Evolutionary conservation across 1,140 invertebrate species (phyloP), one percentile per base, ranked within the genome.

Genomic region (Drosophila arawakana): DNA sequence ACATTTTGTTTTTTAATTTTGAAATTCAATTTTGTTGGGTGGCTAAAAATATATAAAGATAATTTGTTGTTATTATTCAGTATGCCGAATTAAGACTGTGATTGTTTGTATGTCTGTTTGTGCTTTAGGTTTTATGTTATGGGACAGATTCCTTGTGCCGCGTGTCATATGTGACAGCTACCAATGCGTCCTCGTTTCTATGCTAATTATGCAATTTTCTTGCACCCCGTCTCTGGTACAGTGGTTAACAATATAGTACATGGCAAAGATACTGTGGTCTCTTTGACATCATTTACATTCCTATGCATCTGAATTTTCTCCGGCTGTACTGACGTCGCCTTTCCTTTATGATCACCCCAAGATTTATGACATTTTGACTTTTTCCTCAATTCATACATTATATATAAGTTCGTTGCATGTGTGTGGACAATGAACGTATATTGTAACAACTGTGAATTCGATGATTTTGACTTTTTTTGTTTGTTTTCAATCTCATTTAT

Each of bases 141-240:
- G 44, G 44, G 44, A n/a, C 15, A 47, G 2, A 49, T 46, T 67
- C 18, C 39, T 30, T 57, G 46, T 18, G 11, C 39, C 43, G 78
- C 50, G 73, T 83, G 83, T 86, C 83, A 83, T 68, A 78, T 75
- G 80, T 88, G 83, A 86, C 83, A 86, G 83, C 80, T 86, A 71
- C 79, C 82, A 73, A 86, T 86, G 78, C 76, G 72, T 61, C 57
- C 54, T 73, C 55, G 57, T 72, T 70, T 82, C 80, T 72, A 58
- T 77, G 80, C 83, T 86, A 86, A 86, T 86, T 86, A 86, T 86
- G 83, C 83, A 88, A 83, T 88, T 86, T 74, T 72, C 47, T 35
- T 70, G 25, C 18, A 21, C 34, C 49, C 49, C 21, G 25, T 39
- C 25, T 52, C 54, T 55, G 44, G 41, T 60, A 35, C 52, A 30